Evolutionary conservation across 2,888 invertebrate genomes (phyloP).

Genomic region (Cephus pygmeus): DNA sequence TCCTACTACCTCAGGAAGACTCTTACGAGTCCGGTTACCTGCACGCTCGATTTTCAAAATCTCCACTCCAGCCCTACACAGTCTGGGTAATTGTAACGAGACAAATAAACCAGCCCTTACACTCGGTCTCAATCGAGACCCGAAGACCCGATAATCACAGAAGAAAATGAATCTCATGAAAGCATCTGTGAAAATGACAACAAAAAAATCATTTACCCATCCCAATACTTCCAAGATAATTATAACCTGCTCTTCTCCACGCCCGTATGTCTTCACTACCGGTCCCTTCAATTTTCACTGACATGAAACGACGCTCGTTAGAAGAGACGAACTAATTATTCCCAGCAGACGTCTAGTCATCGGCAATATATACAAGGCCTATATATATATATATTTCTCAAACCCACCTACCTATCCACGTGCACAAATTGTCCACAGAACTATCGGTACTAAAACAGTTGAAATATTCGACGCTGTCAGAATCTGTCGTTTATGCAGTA

Average conservation of each 20-base stretch:
- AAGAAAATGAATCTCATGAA: not conserved
- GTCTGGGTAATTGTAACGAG: not conserved
- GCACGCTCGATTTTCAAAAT: slow-evolving; percentile 19
- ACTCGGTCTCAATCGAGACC: not conserved
- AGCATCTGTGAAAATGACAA: not conserved
- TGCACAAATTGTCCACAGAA: not conserved
- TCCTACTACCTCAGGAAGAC: slow-evolving; percentile 23
- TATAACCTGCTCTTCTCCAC: not conserved
- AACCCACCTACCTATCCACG: not conserved
- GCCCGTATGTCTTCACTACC: not conserved
- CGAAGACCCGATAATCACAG: not conserved
- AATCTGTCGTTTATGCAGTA: not conserved
- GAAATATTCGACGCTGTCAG: not conserved
- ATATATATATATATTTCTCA: not conserved
- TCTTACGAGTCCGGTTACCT: slow-evolving; percentile 14
- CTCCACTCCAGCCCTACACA: not conserved
- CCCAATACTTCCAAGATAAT: not conserved
- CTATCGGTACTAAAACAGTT: not conserved
- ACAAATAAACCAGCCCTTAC: not conserved
- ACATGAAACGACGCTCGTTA: not conserved
- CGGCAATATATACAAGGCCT: not conserved
- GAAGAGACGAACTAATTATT: not conserved
- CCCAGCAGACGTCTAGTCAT: not conserved
- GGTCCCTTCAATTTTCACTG: not conserved
- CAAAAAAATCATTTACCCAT: not conserved